A percentile compares a stretch with the other conserved stretches of the same genome.
These are phyloP conservation scores for Leucopsar rothschildi DNA, from an alignment of 2,113 vertebrate species.

Conservation along the genomic window DNA sequence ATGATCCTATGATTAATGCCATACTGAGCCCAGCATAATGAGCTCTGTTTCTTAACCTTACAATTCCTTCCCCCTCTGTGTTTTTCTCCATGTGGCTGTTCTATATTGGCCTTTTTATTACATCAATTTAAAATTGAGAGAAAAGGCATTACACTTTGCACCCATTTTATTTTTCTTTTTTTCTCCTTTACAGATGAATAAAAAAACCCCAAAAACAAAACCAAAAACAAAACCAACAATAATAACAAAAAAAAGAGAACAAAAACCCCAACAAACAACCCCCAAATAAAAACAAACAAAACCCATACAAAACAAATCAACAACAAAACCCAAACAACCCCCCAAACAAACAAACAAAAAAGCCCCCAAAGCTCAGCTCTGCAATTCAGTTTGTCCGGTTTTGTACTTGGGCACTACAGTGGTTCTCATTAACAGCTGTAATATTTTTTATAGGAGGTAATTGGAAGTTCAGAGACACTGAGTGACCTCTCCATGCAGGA, in stretches of 20 bases:
- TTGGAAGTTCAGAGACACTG: constrained; percentile 30
- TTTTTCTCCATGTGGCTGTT: background rate
- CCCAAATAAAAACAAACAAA: background rate
- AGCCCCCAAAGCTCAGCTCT: background rate
- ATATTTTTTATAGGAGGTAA: constrained; percentile 24
- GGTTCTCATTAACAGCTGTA: background rate
- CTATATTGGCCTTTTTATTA: background rate
- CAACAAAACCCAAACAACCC: background rate
- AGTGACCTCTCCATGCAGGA: background rate
- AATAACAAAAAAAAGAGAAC: background rate
- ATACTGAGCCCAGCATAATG: background rate
- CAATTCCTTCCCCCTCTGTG: background rate
- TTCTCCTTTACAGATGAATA: background rate
- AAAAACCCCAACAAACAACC: background rate
- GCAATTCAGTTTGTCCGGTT: background rate
- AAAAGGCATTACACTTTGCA: background rate
- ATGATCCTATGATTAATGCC: background rate
- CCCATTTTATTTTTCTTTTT: background rate
- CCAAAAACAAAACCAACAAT: background rate
- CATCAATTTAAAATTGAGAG: background rate
- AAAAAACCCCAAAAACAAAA: background rate
- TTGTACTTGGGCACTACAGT: background rate
- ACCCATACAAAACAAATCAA: background rate
- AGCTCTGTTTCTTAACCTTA: background rate
- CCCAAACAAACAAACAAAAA: background rate